Conservation (phyloP, 2,797 vertebrate genomes). For the Chelon auratus region DNA sequence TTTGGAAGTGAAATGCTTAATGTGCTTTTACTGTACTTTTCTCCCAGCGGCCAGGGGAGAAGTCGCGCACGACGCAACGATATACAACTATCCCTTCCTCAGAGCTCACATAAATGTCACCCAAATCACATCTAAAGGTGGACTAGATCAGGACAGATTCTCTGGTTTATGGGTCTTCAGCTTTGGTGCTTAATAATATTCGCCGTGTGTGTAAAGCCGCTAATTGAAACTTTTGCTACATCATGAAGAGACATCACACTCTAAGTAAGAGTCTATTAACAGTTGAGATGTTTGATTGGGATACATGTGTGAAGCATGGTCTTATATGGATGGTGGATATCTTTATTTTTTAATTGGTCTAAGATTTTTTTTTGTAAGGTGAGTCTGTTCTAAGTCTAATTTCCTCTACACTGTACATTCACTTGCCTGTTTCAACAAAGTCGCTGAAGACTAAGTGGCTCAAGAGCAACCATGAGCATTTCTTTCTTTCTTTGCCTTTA, state of each 20-base stretch:
- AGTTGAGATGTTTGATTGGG: not conserved
- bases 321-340: constrained; percentile 2
- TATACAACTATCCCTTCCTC: constrained; percentile 47
- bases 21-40: constrained; percentile 70
- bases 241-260: constrained; percentile 6
- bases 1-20: constrained; percentile 67
- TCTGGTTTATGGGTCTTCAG: constrained; percentile 13
- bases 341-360: not conserved
- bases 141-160: constrained; percentile 27
- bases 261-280: constrained; percentile 8
- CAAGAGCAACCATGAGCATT: not conserved
- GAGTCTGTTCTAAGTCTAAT: not conserved
- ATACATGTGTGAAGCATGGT: constrained; percentile 9
- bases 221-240: constrained; percentile 23
- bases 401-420: constrained; percentile 4
- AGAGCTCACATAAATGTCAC: constrained; percentile 65
- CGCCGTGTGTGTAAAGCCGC: constrained; percentile 13
- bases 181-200: constrained; percentile 35
- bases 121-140: constrained; percentile 37
- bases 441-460: not conserved
- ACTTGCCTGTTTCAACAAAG: not conserved
- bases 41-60: constrained; percentile 38
- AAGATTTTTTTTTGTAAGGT: not conserved
- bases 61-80: constrained; percentile 49
- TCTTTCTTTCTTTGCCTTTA: not conserved